Evolutionary conservation across 2,113 vertebrate species (phyloP).

Genomic region (Clupea harengus): DNA sequence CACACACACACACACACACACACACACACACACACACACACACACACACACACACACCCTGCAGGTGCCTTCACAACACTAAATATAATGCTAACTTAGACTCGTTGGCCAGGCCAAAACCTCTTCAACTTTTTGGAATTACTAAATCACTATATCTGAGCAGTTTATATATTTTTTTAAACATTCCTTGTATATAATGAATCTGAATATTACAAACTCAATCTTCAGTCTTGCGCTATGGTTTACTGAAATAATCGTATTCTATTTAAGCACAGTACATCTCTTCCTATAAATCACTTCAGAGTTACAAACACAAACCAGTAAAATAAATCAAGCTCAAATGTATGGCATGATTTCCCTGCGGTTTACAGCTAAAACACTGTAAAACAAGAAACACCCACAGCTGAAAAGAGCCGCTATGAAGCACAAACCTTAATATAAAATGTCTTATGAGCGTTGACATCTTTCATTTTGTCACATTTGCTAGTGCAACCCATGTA

Average conservation of each 20-base stretch:
- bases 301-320: not conserved
- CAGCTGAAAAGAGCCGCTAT: constrained; percentile 49
- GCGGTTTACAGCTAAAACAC: constrained; percentile 61
- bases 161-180: not conserved
- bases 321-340: constrained; percentile 68
- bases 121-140: not conserved
- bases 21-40: not conserved
- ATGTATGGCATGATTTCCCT: constrained; percentile 65
- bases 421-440: constrained; percentile 58
- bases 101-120: not conserved
- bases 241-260: not conserved
- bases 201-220: not conserved
- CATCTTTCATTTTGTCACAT: constrained; percentile 63
- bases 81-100: not conserved
- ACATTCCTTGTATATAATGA: not conserved
- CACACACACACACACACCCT: not conserved
- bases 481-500: constrained; percentile 64
- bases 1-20: constrained; percentile 6
- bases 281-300: not conserved
- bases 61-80: not conserved
- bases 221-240: not conserved
- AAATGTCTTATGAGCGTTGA: constrained; percentile 68
- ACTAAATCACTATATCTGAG: not conserved
- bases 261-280: not conserved
- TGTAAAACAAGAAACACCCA: constrained; percentile 53